Base-by-base conservation (phyloP, 2,113 vertebrate species). In the Cyprinodon brontotheroides region DNA sequence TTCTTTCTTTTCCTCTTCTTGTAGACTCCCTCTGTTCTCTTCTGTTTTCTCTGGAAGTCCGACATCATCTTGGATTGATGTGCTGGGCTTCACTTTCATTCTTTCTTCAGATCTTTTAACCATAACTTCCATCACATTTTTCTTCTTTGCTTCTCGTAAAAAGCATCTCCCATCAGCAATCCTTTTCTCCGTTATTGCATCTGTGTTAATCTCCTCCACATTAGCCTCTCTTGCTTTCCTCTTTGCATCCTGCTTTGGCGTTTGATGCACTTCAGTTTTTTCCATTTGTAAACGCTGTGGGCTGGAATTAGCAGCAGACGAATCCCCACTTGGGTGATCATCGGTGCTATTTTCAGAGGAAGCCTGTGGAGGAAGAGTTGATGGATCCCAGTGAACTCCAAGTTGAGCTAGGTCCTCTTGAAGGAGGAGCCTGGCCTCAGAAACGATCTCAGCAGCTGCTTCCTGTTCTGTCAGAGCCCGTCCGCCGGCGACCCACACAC, bases 361-460 rank as follows among this genome's bases (percentile, higher is more conserved):
- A 37, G 68, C 65, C 9, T 8, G 74, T 8, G 84, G 65, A 20
- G 82, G 72, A 61, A 90, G 72, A 11, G 78, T 61, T 22, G 87
- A 67, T 2, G 95, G 95, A 86, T 95, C 92, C 97, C 98, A 99
- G 0, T 93, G 93, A 6, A 99, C 92, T 66, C 98, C 98, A 81
- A 99, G 92, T 74, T 87, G 86, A 36, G 95, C 94, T 91, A 99
- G 89, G 86, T 99, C 98, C 81, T 96, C 93, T 87, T 95, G 95
- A 63, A 99, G 94, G 72, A 98, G 97, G n/a, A 86, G 80, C 79
- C 90, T 93, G 63, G 98, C 98, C 91, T 99, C 97, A 36, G 95
- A 94, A 60, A 99, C 95, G 1, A 99, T 95, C 72, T 95, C 80
- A 0, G 85, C 81, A 20, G 96, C 96, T 7, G 97, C 98, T 86